A percentile compares a stretch with the other conserved stretches of the same genome.
These are phyloP conservation scores for Albula goreensis DNA, from an alignment of 2,113 vertebrate genomes.

Conservation along the genomic window DNA sequence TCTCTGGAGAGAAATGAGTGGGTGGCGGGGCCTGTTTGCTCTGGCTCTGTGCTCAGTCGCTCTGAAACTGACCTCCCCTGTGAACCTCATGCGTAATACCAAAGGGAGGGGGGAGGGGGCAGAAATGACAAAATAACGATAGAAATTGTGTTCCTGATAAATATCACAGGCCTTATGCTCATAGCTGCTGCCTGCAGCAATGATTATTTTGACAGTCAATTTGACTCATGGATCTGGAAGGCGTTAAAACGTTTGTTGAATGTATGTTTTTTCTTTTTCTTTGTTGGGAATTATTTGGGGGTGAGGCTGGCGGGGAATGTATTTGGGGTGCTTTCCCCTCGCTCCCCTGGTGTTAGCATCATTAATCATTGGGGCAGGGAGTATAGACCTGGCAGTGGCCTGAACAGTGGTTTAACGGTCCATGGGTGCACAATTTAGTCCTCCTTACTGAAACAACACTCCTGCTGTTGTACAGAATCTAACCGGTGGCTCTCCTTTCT, in stretches of 20 bases:
- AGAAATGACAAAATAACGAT: background rate
- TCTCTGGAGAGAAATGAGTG: conserved; percentile 51
- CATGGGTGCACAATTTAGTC: conserved; percentile 40
- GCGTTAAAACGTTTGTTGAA: background rate
- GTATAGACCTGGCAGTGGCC: conserved; percentile 50
- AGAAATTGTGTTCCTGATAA: background rate
- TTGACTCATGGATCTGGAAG: background rate
- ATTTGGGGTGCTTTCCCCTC: conserved; percentile 4
- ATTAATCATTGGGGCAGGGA: conserved; percentile 61
- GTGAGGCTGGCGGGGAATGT: conserved; percentile 22
- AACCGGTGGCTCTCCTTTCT: conserved; percentile 36
- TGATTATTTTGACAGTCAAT: background rate
- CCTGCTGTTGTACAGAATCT: background rate
- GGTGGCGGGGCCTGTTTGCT: conserved; percentile 14
- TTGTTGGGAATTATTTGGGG: background rate
- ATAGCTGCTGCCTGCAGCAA: background rate
- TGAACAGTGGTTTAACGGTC: conserved; percentile 40
- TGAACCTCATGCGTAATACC: background rate
- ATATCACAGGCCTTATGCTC: background rate
- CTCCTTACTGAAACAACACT: conserved; percentile 3
- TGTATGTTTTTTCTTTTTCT: background rate
- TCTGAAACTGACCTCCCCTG: background rate
- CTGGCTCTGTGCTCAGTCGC: background rate
- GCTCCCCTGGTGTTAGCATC: conserved; percentile 41
- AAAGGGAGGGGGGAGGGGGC: background rate